A percentile compares a stretch with the other conserved stretches of the same genome.
phyloP scores from a whole-genome alignment of 1,140 invertebrate genomes.

The Leptonema lineaticorne region DNA sequence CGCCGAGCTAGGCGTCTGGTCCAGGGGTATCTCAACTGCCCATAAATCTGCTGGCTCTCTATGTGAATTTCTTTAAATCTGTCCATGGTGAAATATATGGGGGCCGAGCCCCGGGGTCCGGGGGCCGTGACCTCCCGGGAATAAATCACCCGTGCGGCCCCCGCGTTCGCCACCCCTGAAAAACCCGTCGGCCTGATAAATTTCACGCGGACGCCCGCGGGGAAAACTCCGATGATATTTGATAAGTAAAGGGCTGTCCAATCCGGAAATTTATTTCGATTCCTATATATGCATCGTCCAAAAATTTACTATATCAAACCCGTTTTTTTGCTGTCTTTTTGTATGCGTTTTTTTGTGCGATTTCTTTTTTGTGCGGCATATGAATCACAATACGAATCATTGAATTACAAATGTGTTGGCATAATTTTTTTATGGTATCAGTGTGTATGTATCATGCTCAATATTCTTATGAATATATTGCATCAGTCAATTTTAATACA shows the following conservation, averaged over 20 bases:
- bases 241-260: constrained; percentile 23
- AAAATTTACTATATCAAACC: too few species aligned
- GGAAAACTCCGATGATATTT: constrained; percentile 24
- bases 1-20: background rate
- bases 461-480: too few species aligned
- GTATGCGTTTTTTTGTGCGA: too few species aligned
- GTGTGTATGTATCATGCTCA: too few species aligned
- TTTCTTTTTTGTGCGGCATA: too few species aligned
- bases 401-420: too few species aligned
- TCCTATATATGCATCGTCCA: too few species aligned
- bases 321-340: too few species aligned
- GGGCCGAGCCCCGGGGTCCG: constrained; percentile 19
- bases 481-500: too few species aligned
- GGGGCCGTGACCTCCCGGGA: constrained; percentile 27
- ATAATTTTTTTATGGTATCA: too few species aligned
- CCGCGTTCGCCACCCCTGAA: background rate
- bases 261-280: constrained; percentile 9
- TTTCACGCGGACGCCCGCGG: constrained; percentile 18
- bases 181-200: background rate
- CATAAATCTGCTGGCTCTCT: constrained; percentile 23
- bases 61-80: constrained; percentile 43
- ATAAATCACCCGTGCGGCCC: constrained; percentile 30
- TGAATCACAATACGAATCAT: too few species aligned
- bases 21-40: constrained; percentile 15
- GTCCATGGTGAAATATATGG: constrained; percentile 40